A percentile compares a stretch with the other conserved stretches of the same genome.
These are phyloP conservation scores for Pollicipes pollicipes DNA, from an alignment of 1,140 invertebrate species.

Conservation along the genomic window DNA sequence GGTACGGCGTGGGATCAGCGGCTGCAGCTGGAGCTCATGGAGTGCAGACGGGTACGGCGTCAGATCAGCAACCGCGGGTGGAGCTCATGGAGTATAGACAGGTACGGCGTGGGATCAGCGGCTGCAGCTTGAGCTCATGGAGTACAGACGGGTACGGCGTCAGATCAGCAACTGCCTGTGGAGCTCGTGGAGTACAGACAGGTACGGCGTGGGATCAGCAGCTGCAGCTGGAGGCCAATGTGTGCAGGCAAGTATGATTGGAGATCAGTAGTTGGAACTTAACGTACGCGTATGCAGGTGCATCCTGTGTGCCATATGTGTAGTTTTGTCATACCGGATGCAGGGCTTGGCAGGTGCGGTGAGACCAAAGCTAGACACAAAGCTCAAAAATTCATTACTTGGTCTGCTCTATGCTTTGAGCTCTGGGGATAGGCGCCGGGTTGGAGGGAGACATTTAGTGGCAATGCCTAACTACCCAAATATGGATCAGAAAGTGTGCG, in stretches of 20 bases:
- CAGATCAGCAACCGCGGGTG: constrained; percentile 61
- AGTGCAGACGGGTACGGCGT: constrained; percentile 79
- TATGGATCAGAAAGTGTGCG: too few species aligned
- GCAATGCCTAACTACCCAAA: too few species aligned
- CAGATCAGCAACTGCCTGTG: constrained; percentile 61
- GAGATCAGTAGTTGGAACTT: constrained; percentile 61
- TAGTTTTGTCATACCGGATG: too few species aligned
- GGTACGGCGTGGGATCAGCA: constrained; percentile 50
- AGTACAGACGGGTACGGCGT: constrained; percentile 79
- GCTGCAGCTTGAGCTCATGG: constrained; percentile 73
- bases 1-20: constrained; percentile 49
- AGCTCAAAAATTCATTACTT: too few species aligned
- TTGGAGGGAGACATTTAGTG: too few species aligned
- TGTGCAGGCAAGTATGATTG: constrained; percentile 79
- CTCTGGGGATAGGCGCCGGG: too few species aligned
- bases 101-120: constrained; percentile 49
- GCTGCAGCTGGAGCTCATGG: constrained; percentile 73
- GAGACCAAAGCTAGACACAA: too few species aligned
- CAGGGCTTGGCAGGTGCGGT: too few species aligned
- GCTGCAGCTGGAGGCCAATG: constrained; percentile 73
- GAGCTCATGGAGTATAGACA: constrained; percentile 89
- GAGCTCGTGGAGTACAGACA: constrained; percentile 89
- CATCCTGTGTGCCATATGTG: too few species aligned
- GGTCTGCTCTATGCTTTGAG: too few species aligned
- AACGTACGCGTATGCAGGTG: constrained; percentile 89